These are phyloP conservation scores for Sander vitreus DNA, from an alignment of 2,113 vertebrate genomes.

Conservation along the genomic window DNA sequence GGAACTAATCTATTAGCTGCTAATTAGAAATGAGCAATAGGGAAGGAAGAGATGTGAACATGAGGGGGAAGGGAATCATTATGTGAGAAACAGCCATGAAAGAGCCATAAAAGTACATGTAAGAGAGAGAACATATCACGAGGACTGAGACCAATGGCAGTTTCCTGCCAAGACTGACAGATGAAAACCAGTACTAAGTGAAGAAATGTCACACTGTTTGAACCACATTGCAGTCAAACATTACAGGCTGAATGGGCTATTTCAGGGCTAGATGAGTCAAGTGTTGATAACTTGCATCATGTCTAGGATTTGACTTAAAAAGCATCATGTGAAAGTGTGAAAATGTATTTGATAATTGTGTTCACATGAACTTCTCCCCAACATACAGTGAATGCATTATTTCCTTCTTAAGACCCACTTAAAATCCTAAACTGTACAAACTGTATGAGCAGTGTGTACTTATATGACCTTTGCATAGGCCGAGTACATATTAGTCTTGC, in stretches of 20 bases:
- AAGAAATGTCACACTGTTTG: slow-evolving; percentile 38
- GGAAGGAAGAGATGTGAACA: slow-evolving; percentile 17
- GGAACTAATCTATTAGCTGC: slow-evolving; percentile 50
- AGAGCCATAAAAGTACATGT: slow-evolving; percentile 17
- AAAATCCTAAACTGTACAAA: neutral
- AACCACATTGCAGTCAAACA: slow-evolving; percentile 23
- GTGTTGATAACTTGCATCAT: slow-evolving; percentile 4
- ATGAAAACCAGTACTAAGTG: slow-evolving; percentile 22
- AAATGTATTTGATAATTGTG: slow-evolving; percentile 4
- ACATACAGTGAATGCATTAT: neutral
- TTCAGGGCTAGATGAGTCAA: neutral
- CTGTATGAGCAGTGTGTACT: neutral
- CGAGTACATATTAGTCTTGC: neutral
- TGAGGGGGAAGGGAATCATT: neutral
- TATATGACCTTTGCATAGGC: neutral
- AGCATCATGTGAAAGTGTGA: slow-evolving; percentile 20
- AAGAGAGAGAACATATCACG: slow-evolving; percentile 22
- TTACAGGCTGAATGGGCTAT: slow-evolving; percentile 2
- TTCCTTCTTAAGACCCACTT: neutral
- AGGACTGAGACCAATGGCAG: slow-evolving; percentile 1
- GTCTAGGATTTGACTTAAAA: slow-evolving; percentile 20
- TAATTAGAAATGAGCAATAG: slow-evolving; percentile 56
- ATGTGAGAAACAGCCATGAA: slow-evolving; percentile 26
- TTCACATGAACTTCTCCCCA: slow-evolving; percentile 2
- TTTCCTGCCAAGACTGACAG: slow-evolving; percentile 17